phyloP scores from a whole-genome alignment of 2,888 invertebrate species.

The Torymus aiolomorphi region DNA sequence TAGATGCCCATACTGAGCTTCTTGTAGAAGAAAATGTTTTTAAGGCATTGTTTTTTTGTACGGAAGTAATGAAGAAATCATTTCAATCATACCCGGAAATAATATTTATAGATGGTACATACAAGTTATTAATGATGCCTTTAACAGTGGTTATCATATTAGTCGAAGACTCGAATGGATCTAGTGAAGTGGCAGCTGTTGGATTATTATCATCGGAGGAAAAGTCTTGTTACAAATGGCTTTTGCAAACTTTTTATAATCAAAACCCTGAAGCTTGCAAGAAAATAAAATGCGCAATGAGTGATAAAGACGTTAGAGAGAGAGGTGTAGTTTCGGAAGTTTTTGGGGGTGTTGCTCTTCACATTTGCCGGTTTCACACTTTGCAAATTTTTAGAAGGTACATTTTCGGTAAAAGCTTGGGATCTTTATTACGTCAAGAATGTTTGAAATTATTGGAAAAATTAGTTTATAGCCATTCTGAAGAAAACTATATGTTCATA shows the following conservation, averaged over 20 bases:
- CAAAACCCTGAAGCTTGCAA: constrained; percentile 1
- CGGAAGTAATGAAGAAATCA: not conserved
- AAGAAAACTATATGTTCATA: constrained; percentile 36
- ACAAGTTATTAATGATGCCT: not conserved
- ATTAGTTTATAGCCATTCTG: constrained; percentile 42
- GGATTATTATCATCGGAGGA: not conserved
- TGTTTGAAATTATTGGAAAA: constrained; percentile 42
- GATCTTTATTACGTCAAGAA: not conserved
- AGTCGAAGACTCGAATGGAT: not conserved
- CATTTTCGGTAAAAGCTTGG: too few relatives aligned
- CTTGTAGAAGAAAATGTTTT: not conserved
- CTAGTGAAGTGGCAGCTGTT: not conserved
- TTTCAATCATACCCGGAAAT: not conserved
- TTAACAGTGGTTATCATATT: not conserved
- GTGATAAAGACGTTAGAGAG: too few relatives aligned
- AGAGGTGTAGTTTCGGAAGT: too few relatives aligned
- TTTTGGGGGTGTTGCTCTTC: too few relatives aligned
- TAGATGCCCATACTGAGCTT: not conserved
- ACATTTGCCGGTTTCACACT: too few relatives aligned
- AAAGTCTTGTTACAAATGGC: not conserved
- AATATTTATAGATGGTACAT: not conserved
- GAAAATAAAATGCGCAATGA: not conserved
- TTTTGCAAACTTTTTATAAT: not conserved
- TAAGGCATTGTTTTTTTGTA: constrained; percentile 1
- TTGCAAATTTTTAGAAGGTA: too few relatives aligned